Percentiles rank a stretch among this genome's conserved stretches.
phyloP scores from a whole-genome alignment of 2,888 invertebrate species.

The Charanyca ferruginea region DNA sequence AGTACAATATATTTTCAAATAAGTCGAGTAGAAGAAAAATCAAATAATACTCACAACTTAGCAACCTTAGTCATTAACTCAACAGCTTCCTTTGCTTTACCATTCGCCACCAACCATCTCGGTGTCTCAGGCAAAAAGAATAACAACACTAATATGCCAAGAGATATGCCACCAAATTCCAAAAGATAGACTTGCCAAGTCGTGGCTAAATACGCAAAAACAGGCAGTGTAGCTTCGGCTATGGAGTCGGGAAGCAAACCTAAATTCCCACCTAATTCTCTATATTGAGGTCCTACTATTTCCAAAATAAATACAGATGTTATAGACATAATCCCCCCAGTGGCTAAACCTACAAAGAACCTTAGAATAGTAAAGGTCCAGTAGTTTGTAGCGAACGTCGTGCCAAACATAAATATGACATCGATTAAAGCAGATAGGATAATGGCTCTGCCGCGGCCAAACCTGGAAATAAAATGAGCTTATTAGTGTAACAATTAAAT shows the following conservation, averaged over 20 bases:
- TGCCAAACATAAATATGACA: slow-evolving; percentile 92
- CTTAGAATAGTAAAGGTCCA: slow-evolving; percentile 91
- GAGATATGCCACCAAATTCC: slow-evolving; percentile 63
- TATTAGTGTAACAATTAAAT: neutral
- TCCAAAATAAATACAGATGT: slow-evolving; percentile 89
- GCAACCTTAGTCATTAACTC: slow-evolving; percentile 73
- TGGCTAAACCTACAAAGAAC: slow-evolving; percentile 93
- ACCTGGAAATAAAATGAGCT: slow-evolving; percentile 67
- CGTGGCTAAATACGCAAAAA: slow-evolving; percentile 72
- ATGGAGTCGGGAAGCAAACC: slow-evolving; percentile 70
- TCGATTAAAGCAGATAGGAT: slow-evolving; percentile 92
- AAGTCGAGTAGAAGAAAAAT: neutral
- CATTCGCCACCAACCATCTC: slow-evolving; percentile 78
- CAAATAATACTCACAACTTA: slow-evolving; percentile 71
- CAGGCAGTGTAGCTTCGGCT: slow-evolving; percentile 66
- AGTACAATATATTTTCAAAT: neutral
- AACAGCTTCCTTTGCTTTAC: slow-evolving; percentile 70
- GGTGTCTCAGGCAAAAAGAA: slow-evolving; percentile 79
- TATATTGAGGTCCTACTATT: slow-evolving; percentile 87
- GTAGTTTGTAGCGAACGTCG: slow-evolving; percentile 92
- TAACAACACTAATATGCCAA: slow-evolving; percentile 65
- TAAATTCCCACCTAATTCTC: slow-evolving; percentile 76
- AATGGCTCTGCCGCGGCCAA: slow-evolving; percentile 90
- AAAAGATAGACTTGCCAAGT: slow-evolving; percentile 74
- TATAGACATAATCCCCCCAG: slow-evolving; percentile 94